phyloP scores from a whole-genome alignment of 2,888 invertebrate species.

The Atethmia centrago region DNA sequence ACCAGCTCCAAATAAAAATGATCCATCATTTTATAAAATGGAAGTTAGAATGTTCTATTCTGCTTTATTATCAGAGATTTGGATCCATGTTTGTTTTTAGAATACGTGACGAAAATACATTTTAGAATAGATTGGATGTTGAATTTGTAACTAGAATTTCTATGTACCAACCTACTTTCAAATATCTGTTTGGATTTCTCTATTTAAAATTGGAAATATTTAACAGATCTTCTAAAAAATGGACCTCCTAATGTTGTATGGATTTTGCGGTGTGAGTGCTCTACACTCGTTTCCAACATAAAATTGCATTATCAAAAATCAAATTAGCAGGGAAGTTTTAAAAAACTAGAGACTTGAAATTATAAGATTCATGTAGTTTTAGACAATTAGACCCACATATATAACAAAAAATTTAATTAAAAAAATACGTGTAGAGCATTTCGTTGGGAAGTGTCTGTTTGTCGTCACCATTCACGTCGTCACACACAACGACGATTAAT shows the following conservation, averaged over 20 bases:
- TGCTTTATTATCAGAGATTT: conserved; percentile 42
- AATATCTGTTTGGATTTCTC: not conserved
- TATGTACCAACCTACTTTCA: not conserved
- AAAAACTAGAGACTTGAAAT: too few relatives aligned
- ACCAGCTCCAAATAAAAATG: conserved; percentile 31
- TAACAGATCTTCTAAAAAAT: not conserved
- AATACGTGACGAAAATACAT: conserved; percentile 43
- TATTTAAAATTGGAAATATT: not conserved
- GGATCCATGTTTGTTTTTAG: conserved; percentile 53
- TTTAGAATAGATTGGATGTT: conserved; percentile 36
- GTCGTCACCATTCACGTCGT: too few relatives aligned
- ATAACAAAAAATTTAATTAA: too few relatives aligned
- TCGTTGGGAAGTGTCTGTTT: too few relatives aligned
- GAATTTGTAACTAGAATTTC: conserved; percentile 35
- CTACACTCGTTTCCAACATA: too few relatives aligned
- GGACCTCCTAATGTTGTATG: not conserved
- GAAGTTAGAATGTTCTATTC: conserved; percentile 46
- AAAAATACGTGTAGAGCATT: too few relatives aligned
- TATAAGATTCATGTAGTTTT: too few relatives aligned
- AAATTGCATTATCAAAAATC: too few relatives aligned
- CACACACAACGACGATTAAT: too few relatives aligned
- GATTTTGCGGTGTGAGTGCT: too few relatives aligned
- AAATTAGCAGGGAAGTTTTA: too few relatives aligned
- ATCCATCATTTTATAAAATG: conserved; percentile 39
- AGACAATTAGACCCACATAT: too few relatives aligned